Evolutionary conservation across 2,113 vertebrate species (phyloP).

Genomic region (Callocephalon fimbriatum): DNA sequence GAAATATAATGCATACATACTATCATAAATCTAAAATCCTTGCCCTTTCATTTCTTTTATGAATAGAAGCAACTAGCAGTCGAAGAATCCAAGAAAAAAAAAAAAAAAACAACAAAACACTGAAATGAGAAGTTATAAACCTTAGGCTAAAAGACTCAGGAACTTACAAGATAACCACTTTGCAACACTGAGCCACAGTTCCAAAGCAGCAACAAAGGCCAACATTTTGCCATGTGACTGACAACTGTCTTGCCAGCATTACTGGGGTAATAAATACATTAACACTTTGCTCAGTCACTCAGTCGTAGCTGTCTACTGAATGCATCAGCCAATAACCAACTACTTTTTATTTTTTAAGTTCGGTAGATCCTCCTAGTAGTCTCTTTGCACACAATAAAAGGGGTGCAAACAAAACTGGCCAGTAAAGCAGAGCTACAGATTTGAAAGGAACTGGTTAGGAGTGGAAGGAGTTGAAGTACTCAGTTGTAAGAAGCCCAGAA

Average conservation of each 20-base stretch:
- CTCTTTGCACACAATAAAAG: not conserved
- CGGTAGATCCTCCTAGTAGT: not conserved
- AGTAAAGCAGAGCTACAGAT: not conserved
- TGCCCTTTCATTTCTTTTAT: not conserved
- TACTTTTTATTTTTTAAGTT: not conserved
- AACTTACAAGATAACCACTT: not conserved
- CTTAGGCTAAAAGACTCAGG: not conserved
- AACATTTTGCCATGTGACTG: not conserved
- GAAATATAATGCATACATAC: not conserved
- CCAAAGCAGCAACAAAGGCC: not conserved
- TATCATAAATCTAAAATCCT: not conserved
- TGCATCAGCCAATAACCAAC: not conserved
- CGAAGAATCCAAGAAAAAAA: not conserved
- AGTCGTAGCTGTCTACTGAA: not conserved
- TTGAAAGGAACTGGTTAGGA: not conserved
- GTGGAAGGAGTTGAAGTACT: not conserved
- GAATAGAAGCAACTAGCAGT: not conserved
- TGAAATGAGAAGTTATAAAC: not conserved
- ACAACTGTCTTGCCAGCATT: not conserved
- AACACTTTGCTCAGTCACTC: not conserved
- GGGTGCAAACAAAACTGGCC: not conserved
- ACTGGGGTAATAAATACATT: not conserved
- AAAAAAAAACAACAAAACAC: not conserved
- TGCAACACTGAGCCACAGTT: not conserved
- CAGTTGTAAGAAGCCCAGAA: not conserved